Evolutionary conservation across 2,113 vertebrate species (phyloP).

Genomic region (Lethenteron reissneri): DNA sequence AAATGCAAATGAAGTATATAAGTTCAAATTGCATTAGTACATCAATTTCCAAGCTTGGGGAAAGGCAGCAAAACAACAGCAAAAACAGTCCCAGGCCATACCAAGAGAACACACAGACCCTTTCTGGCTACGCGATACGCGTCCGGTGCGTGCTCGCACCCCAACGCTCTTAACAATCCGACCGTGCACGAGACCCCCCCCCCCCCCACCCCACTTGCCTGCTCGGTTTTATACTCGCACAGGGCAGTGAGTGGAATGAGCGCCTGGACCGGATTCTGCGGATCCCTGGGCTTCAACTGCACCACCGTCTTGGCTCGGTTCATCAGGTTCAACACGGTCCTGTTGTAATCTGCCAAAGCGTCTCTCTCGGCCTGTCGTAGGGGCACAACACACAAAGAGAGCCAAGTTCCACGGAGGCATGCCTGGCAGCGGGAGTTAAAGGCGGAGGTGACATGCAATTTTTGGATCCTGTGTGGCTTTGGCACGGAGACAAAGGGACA

Average conservation of each 20-base stretch:
- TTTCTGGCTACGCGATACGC: neutral
- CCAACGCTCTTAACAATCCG: no score
- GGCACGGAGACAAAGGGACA: no score
- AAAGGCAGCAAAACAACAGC: neutral
- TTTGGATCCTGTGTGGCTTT: no score
- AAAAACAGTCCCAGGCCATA: neutral
- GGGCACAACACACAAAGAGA: neutral
- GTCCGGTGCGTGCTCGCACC: no score
- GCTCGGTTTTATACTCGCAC: conserved; percentile 50
- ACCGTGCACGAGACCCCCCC: neutral
- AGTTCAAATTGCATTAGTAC: neutral
- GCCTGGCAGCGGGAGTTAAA: no score
- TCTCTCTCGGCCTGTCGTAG: conserved; percentile 49
- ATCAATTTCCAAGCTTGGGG: neutral
- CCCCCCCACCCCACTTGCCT: conserved; percentile 54
- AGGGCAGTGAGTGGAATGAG: conserved; percentile 43
- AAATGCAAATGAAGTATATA: neutral
- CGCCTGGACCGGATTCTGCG: conserved; percentile 27
- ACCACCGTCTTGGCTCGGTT: conserved; percentile 49
- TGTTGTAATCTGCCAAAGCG: conserved; percentile 42
- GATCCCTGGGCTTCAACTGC: conserved; percentile 59
- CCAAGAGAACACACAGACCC: neutral
- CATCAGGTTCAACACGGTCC: conserved; percentile 28
- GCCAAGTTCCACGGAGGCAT: neutral
- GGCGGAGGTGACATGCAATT: no score